phyloP scores from a whole-genome alignment of 2,888 invertebrate genomes.

The Dione vanillae region DNA sequence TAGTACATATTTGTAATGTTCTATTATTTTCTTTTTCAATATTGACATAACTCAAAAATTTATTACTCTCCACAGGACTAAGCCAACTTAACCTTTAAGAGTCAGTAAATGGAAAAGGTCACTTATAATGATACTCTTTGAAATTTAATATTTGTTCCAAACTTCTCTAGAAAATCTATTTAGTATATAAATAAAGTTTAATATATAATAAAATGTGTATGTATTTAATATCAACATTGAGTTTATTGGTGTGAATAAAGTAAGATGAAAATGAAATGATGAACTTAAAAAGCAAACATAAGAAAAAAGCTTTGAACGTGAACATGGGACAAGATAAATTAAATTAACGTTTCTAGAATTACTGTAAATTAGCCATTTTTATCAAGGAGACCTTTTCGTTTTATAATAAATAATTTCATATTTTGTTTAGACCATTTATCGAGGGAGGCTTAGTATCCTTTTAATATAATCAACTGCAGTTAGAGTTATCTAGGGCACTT shows the following conservation, averaged over 20 bases:
- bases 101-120: slow-evolving; percentile 10
- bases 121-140: neutral
- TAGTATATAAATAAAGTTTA: neutral
- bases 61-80: neutral
- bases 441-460: too few relatives aligned
- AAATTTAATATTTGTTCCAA: neutral
- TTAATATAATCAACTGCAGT: too few relatives aligned
- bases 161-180: too few relatives aligned
- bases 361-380: neutral
- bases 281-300: neutral
- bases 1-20: too few relatives aligned
- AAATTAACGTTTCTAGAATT: neutral
- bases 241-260: neutral
- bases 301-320: neutral
- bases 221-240: neutral
- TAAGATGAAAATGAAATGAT: neutral
- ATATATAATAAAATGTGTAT: neutral
- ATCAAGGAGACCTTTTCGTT: neutral
- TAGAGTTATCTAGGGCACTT: too few relatives aligned
- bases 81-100: slow-evolving; percentile 9
- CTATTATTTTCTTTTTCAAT: neutral
- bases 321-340: neutral
- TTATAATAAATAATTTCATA: too few relatives aligned
- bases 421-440: too few relatives aligned
- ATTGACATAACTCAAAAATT: neutral